Conservation (phyloP, 2,888 invertebrate genomes). For the Apamea anceps region DNA sequence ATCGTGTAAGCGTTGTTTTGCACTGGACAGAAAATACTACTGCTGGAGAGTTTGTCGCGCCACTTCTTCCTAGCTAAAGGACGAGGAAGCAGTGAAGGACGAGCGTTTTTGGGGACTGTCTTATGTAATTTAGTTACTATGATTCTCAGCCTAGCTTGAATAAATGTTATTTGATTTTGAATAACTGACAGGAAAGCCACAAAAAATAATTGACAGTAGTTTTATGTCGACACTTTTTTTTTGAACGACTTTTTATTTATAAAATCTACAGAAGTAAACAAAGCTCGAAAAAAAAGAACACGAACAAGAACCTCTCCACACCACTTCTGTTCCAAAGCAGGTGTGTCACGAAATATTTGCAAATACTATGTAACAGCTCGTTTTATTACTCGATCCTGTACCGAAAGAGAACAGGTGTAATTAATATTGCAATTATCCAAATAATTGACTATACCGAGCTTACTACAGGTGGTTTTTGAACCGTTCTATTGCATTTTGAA, state of each 20-base stretch:
- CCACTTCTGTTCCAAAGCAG: conserved; percentile 37
- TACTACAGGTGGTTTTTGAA: conserved; percentile 33
- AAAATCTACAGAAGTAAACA: neutral
- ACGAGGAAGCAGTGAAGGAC: too few relatives aligned
- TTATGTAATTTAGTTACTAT: too few relatives aligned
- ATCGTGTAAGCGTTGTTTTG: neutral
- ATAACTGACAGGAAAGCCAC: too few relatives aligned
- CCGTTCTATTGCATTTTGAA: conserved; percentile 1
- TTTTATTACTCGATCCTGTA: conserved; percentile 36
- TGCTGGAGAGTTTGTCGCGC: too few relatives aligned
- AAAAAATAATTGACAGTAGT: neutral
- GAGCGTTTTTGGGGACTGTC: too few relatives aligned
- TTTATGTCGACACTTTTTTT: neutral
- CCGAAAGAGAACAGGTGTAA: conserved; percentile 31
- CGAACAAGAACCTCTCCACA: conserved; percentile 13
- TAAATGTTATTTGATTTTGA: too few relatives aligned
- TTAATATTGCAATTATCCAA: conserved; percentile 38
- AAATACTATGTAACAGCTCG: conserved; percentile 22
- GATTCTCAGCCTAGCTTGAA: too few relatives aligned
- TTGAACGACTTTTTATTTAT: neutral
- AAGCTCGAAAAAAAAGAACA: neutral
- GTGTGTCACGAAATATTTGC: conserved; percentile 42
- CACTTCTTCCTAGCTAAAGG: too few relatives aligned
- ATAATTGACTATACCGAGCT: neutral
- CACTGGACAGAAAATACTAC: neutral